Evolutionary conservation across 2,797 vertebrate genomes (phyloP).

Genomic region (Gymnocypris eckloni): DNA sequence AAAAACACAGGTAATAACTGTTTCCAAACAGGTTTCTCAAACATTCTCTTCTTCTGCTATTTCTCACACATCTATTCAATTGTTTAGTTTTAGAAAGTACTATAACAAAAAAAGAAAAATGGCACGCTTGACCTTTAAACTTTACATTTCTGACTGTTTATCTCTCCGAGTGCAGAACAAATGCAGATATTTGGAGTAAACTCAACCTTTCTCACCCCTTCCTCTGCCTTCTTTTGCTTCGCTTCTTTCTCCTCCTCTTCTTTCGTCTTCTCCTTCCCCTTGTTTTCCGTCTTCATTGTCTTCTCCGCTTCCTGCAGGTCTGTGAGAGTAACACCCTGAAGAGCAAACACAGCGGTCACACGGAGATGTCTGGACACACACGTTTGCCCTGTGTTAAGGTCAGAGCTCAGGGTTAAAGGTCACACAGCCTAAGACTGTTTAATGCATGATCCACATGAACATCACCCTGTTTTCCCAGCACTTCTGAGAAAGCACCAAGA

Average conservation of each 20-base stretch:
- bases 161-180: neutral
- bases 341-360: conserved; percentile 34
- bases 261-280: conserved; percentile 62
- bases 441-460: neutral
- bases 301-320: conserved; percentile 88
- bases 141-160: neutral
- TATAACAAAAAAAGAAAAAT: neutral
- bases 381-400: conserved; percentile 10
- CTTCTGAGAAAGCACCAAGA: neutral
- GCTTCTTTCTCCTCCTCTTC: conserved; percentile 78
- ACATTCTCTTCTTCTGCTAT: neutral
- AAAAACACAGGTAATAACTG: neutral
- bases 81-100: neutral
- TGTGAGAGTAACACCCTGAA: conserved; percentile 85
- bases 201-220: conserved; percentile 76
- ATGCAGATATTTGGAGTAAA: conserved; percentile 17
- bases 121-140: neutral
- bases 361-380: neutral
- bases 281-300: conserved; percentile 76
- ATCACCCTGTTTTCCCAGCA: neutral
- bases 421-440: neutral
- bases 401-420: conserved; percentile 26
- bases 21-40: conserved; percentile 2
- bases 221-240: conserved; percentile 71
- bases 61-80: no score